These are phyloP conservation scores for Polydrusus cervinus DNA, from an alignment of 2,888 invertebrate species.

Conservation along the genomic window DNA sequence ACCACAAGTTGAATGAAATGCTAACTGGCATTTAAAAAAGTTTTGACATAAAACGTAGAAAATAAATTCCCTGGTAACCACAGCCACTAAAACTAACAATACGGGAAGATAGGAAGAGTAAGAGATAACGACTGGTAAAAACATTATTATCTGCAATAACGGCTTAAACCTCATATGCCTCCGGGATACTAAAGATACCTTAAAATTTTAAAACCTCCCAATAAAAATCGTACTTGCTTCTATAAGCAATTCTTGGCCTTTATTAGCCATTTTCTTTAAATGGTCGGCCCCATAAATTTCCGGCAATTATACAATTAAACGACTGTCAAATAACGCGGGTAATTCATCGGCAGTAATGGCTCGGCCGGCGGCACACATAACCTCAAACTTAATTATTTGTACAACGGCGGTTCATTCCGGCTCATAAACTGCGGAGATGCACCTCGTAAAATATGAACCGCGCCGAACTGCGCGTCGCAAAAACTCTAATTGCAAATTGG, in stretches of 20 bases:
- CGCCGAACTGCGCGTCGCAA: constrained; percentile 64
- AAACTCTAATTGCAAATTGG: constrained; percentile 67
- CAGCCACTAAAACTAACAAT: no score
- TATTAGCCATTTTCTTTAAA: constrained; percentile 47
- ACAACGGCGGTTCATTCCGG: constrained; percentile 62
- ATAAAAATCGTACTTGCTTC: constrained; percentile 41
- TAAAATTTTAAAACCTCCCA: constrained; percentile 37
- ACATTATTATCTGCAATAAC: constrained; percentile 12
- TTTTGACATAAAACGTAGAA: no score
- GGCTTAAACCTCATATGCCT: constrained; percentile 4
- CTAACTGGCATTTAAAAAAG: no score
- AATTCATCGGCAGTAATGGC: constrained; percentile 44
- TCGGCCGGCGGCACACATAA: constrained; percentile 54
- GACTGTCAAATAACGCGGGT: constrained; percentile 45
- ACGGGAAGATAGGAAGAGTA: background rate
- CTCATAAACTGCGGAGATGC: constrained; percentile 66
- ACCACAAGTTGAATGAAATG: no score
- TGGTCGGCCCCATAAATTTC: constrained; percentile 38
- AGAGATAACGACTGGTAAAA: background rate
- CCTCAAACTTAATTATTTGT: constrained; percentile 65
- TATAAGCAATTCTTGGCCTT: constrained; percentile 39
- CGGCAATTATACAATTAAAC: constrained; percentile 48
- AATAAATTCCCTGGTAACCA: no score
- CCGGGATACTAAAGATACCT: constrained; percentile 22
- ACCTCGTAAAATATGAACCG: constrained; percentile 67